Base-by-base conservation (phyloP, 2,888 invertebrate genomes). In the Xylota sylvarum region DNA sequence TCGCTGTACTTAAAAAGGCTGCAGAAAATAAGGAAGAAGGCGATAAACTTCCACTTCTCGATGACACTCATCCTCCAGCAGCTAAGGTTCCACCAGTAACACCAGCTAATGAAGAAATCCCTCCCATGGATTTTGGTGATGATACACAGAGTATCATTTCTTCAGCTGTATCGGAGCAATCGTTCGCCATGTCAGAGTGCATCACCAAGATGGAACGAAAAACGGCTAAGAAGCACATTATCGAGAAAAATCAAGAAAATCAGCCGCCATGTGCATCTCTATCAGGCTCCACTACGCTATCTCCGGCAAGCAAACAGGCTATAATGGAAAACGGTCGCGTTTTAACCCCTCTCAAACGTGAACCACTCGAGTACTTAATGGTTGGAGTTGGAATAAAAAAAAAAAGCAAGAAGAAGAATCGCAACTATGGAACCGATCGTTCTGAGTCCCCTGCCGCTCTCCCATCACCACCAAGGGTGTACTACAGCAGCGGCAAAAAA, bases 21-120 rank as follows among this genome's bases (percentile, higher is more conserved):
- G 97, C 97, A 0, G 96, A 96, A 89, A 96, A 96, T 85, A 97
- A 96, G 91, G 96, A 96, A 83, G 96, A 96, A 87, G 96, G 96
- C 27, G 96, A 96, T 88, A 95, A 95, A 89, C 92, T 96, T 37
- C 96, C 96, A 0, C 91, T 96, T 2, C 92, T 96, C 58, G 96
- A 96, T 89, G 96, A 96, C 89, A 93, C 94, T 23, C 93, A 94
- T 14, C 92, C 93, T 0, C 74, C 81, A n/a, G 52, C 84, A 14
- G 88, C 89, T 19, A 94, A 94, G 90, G 95, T 95, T 62, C 95
- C 96, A 46, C 96, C 95, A 7, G 95, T 95, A 17, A 95, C 95
- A 4, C 95, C 95, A 60, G 94, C 95, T 50, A 94, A 94, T 58
- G 96, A 96, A 88, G 95, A 95, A 48, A 90, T 94, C 5, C 95